Evolutionary conservation across 2,888 invertebrate species (phyloP), one percentile per base, ranked within the genome.

Genomic region (Caenorhabditis angaria): DNA sequence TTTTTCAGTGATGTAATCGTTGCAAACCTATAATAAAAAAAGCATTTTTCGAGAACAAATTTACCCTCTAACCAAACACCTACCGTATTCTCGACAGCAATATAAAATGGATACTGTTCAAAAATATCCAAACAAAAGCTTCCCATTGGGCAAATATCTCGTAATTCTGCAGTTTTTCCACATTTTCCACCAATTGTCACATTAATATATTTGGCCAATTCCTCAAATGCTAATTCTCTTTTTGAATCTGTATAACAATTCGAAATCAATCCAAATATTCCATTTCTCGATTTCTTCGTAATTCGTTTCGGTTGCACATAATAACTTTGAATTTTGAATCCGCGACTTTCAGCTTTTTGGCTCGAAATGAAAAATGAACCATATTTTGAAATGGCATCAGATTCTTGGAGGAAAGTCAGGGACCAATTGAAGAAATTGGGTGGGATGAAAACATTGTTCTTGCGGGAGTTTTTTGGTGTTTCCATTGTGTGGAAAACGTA

Each of bases 361-460:
- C 82, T 82, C 8, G 70, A 51, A 22, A 86, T 71, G 77, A 81
- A 80, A 57, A 76, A 84, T 14, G 81, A 68, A 10, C 90, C 89
- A 69, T 89, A 89, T 2, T 88, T 88, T 29, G 88, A 87, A 18
- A 88, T 85, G 29, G 89, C 84, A 71, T 89, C 89, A 0, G 89
- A 88, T 51, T 88, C 88, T 47, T 78, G 77, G 20, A 92, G 91
- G 88, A 84, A 91, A 86, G 87, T 88, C 88, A 88, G 88, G 22
- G 88, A 88, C 88, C 89, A 88, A 75, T 90, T 89, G 82, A 92
- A 93, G n/a, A 70, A 74, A 18, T 73, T 60, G 12, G 64, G 72
- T 71, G 60, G 63, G n/a, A n/a, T n/a, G n/a, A n/a, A n/a, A n/a
- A n/a, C n/a, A n/a, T n/a, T n/a, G n/a, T n/a, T n/a, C n/a, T n/a